These are phyloP conservation scores for Bombus affinis DNA, from an alignment of 1,140 invertebrate species.

Conservation along the genomic window DNA sequence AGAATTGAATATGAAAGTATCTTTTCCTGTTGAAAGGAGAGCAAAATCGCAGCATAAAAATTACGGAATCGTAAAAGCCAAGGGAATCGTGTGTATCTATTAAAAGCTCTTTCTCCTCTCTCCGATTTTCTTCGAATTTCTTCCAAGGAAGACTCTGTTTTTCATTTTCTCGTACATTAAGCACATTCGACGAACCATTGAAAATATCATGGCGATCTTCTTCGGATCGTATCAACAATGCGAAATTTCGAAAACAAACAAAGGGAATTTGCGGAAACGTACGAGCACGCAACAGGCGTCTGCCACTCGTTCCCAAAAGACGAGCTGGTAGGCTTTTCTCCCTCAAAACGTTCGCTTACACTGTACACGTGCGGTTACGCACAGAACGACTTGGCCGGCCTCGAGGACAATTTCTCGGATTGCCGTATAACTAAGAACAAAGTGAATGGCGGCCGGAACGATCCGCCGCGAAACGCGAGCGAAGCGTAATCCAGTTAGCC, in stretches of 20 bases:
- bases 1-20: background rate
- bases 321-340: too few species aligned
- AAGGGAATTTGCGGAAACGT: background rate
- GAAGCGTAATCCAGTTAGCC: slow-evolving; percentile 46
- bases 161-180: background rate
- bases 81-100: background rate
- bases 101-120: background rate
- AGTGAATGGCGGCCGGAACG: slow-evolving; percentile 25
- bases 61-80: background rate
- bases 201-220: background rate
- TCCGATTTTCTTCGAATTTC: background rate
- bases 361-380: slow-evolving; percentile 18
- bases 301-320: slow-evolving; percentile 11
- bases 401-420: slow-evolving; percentile 27
- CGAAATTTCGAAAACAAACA: background rate
- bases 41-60: background rate
- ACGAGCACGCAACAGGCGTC: background rate
- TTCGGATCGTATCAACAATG: background rate
- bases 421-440: background rate
- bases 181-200: background rate
- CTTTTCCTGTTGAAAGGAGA: background rate
- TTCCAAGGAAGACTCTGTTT: background rate
- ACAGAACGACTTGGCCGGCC: background rate
- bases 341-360: too few species aligned
- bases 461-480: slow-evolving; percentile 31